phyloP scores from a whole-genome alignment of 53 echinoderm and acorn worm genomes.

The Holothuria scabra region DNA sequence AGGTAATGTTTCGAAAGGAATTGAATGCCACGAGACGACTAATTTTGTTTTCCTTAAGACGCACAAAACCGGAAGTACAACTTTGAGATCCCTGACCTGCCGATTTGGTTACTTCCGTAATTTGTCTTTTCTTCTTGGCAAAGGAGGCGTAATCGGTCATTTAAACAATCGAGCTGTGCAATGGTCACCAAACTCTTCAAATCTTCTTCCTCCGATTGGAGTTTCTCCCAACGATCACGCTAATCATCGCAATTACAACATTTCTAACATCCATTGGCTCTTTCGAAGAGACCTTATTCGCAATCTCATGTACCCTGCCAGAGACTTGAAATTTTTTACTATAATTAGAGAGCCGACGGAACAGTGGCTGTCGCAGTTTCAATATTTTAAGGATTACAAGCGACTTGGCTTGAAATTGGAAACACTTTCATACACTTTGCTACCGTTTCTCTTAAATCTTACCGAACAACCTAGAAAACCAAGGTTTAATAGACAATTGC shows the following conservation, averaged over 20 bases:
- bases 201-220: conserved; percentile 59
- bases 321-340: conserved; percentile 16
- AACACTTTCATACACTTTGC: not conserved
- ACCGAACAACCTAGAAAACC: too few species aligned
- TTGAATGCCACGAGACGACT: not conserved
- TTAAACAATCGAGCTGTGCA: conserved; percentile 17
- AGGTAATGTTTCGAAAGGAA: too few species aligned
- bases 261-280: conserved; percentile 53
- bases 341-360: conserved; percentile 15
- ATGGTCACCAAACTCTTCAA: not conserved
- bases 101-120: conserved; percentile 55
- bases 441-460: conserved; percentile 10
- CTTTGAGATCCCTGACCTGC: conserved; percentile 46
- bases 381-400: conserved; percentile 26
- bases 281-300: conserved; percentile 47
- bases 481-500: not conserved
- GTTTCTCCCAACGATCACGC: conserved; percentile 32
- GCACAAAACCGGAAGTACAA: conserved; percentile 72
- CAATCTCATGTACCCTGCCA: conserved; percentile 43
- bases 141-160: conserved; percentile 50
- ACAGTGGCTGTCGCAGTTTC: conserved; percentile 27
- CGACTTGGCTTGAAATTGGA: conserved; percentile 4
- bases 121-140: conserved; percentile 58
- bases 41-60: conserved; percentile 69
- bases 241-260: conserved; percentile 55